phyloP scores from a whole-genome alignment of 2,113 vertebrate genomes.

The Lycocorax pyrrhopterus region DNA sequence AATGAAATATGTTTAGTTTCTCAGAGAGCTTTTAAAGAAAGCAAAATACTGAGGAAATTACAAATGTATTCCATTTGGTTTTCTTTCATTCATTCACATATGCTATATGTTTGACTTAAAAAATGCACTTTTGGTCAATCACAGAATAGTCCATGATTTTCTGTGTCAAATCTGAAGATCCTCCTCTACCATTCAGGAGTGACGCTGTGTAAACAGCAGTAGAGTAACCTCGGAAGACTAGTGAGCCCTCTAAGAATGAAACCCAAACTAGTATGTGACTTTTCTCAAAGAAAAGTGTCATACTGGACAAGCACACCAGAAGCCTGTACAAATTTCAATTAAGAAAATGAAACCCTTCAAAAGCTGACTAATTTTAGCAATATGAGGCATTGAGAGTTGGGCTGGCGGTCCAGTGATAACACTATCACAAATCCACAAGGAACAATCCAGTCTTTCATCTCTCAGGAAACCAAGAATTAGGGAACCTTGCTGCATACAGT shows the following conservation, averaged over 20 bases:
- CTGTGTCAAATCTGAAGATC: slow-evolving; percentile 42
- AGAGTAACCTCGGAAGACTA: slow-evolving; percentile 15
- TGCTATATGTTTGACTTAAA: neutral
- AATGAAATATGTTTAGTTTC: neutral
- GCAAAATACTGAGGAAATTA: neutral
- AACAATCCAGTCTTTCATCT: neutral
- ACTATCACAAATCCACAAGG: neutral
- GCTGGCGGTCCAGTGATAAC: neutral
- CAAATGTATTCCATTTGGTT: neutral
- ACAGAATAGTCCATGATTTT: slow-evolving; percentile 21
- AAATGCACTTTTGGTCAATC: neutral
- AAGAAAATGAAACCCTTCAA: neutral
- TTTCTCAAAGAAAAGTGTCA: neutral
- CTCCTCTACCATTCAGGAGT: neutral
- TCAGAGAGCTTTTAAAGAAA: neutral
- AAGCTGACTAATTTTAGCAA: neutral
- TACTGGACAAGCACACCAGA: neutral
- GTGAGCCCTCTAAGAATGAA: slow-evolving; percentile 46
- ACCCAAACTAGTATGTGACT: neutral
- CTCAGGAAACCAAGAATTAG: neutral
- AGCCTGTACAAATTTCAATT: neutral
- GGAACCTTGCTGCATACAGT: neutral
- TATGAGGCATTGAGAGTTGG: neutral
- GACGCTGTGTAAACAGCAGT: slow-evolving; percentile 41
- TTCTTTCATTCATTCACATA: neutral